Evolutionary conservation across 2,797 vertebrate species (phyloP).

Genomic region (Antennarius maculatus): DNA sequence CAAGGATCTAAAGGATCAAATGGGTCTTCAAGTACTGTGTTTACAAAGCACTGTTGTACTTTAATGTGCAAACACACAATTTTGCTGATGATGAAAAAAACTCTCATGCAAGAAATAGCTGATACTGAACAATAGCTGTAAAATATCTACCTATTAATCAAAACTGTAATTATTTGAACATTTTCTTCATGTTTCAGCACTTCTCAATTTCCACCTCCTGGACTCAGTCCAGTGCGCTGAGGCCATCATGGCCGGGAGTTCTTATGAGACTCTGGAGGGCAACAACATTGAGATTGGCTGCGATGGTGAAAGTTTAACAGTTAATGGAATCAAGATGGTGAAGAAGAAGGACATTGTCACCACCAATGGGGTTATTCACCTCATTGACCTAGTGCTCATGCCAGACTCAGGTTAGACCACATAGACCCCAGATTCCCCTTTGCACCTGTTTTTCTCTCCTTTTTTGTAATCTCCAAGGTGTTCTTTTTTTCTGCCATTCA

Average conservation of each 20-base stretch:
- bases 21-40: slow-evolving; percentile 57
- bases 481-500: not conserved
- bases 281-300: slow-evolving; percentile 92
- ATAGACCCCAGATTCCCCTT: not conserved
- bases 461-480: too few relatives aligned
- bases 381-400: slow-evolving; percentile 92
- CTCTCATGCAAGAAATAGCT: not conserved
- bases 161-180: slow-evolving; percentile 9
- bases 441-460: too few relatives aligned
- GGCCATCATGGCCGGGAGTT: slow-evolving; percentile 89
- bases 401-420: slow-evolving; percentile 92
- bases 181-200: slow-evolving; percentile 77
- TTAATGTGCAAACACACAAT: not conserved
- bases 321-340: slow-evolving; percentile 96
- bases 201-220: slow-evolving; percentile 93
- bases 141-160: not conserved
- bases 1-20: slow-evolving; percentile 66
- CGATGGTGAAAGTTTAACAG: slow-evolving; percentile 91
- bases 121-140: not conserved
- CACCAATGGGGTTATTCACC: slow-evolving; percentile 94
- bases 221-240: slow-evolving; percentile 95
- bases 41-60: too few relatives aligned
- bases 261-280: slow-evolving; percentile 93
- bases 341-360: slow-evolving; percentile 95
- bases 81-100: not conserved